Base-by-base conservation (phyloP, 2,797 vertebrate genomes). In the Psittacula derbiana region DNA sequence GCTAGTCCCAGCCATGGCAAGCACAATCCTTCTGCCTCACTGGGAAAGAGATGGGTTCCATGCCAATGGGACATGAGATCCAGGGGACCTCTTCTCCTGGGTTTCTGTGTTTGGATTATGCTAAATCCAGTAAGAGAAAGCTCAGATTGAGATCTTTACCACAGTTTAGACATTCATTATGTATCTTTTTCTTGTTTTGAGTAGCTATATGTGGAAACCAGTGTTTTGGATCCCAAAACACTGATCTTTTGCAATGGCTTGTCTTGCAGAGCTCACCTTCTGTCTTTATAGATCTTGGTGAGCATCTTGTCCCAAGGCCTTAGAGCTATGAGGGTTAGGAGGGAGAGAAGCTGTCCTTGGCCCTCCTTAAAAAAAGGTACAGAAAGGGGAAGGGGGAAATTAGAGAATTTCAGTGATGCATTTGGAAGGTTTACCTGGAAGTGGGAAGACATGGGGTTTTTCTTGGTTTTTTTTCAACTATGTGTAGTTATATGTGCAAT, bases 191-290 rank as follows among this genome's bases (percentile, higher is more conserved):
- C 30, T 61, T 47, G 40, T 10, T 74, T 53, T 46, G 6, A 33
- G 60, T 3, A 40, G 16, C 46, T 30, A 18, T 27, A 28, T 3
- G 2, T 25, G 11, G 24, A 38, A 49, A 18, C 17, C 18, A 15
- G 11, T 30, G 19, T 17, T 60, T 12, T 33, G 50, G 18, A 28
- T 36, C 27, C 38, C 44, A 25, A 40, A 60, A 46, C 15, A 12
- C 30, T 23, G 28, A n/a, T 8, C 5, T 52, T 40, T 23, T 12
- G 5, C 8, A 16, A 33, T 0, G 0, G 4, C 8, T 16, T 30
- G 16, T 33, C 30, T 33, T 60, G 52, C 58, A 58, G 58, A 60
- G 6, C 8, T 73, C 31, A 20, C 4, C 41, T 61, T 49, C 16
- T 6, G 13, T n/a, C 46, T 15, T 5, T 2, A 12, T n/a, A 47